phyloP scores from a whole-genome alignment of 2,888 invertebrate species.

The Corythucha ciliata region DNA sequence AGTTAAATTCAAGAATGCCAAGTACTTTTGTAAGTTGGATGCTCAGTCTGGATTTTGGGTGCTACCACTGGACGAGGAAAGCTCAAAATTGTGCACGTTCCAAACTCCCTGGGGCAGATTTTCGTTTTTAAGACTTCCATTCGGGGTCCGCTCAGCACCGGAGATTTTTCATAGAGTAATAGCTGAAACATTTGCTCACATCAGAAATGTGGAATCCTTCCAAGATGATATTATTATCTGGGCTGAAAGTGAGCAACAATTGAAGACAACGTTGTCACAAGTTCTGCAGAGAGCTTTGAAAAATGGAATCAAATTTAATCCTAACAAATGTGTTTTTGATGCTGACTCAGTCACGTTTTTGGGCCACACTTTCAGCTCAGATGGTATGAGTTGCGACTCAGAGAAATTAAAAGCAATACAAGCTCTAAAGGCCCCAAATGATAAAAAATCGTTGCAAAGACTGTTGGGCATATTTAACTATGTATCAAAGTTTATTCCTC shows the following conservation, averaged over 20 bases:
- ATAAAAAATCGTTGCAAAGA: slow-evolving; percentile 29
- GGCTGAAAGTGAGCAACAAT: slow-evolving; percentile 14
- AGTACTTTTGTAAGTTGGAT: slow-evolving; percentile 21
- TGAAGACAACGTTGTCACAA: slow-evolving; percentile 13
- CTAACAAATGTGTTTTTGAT: slow-evolving; percentile 34
- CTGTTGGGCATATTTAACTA: slow-evolving; percentile 34
- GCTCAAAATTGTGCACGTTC: slow-evolving; percentile 17
- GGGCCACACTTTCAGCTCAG: slow-evolving; percentile 34
- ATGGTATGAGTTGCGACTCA: slow-evolving; percentile 28
- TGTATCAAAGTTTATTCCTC: slow-evolving; percentile 31
- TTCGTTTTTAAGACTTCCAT: slow-evolving; percentile 38
- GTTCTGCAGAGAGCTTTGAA: slow-evolving; percentile 17
- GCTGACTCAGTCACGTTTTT: slow-evolving; percentile 32
- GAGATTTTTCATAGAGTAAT: slow-evolving; percentile 27
- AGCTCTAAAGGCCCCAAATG: slow-evolving; percentile 32
- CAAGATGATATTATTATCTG: slow-evolving; percentile 29
- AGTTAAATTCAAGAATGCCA: slow-evolving; percentile 10
- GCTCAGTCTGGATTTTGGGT: slow-evolving; percentile 21
- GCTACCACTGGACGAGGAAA: slow-evolving; percentile 13
- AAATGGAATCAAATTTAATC: slow-evolving; percentile 34
- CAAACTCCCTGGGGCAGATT: slow-evolving; percentile 27
- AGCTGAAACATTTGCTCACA: slow-evolving; percentile 20
- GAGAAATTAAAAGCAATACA: slow-evolving; percentile 19
- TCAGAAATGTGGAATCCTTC: slow-evolving; percentile 21
- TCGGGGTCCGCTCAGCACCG: slow-evolving; percentile 38